Conservation (phyloP, 2,113 vertebrate species). For the Perccottus glenii region DNA sequence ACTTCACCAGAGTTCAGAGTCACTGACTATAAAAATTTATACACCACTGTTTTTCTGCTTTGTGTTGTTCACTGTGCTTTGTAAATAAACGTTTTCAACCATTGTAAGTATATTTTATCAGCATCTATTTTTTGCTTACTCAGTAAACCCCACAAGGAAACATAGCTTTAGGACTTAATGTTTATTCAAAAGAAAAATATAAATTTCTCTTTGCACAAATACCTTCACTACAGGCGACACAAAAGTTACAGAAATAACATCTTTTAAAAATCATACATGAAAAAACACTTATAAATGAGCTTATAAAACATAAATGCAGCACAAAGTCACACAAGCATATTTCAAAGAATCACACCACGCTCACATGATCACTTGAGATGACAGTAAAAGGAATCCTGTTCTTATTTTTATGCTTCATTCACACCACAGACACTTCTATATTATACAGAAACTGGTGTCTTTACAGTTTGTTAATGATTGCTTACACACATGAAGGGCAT, state of each 20-base stretch:
- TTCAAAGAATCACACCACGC: conserved; percentile 19
- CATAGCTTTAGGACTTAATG: conserved; percentile 12
- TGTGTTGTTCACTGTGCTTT: conserved; percentile 8
- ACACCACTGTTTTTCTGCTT: conserved; percentile 8
- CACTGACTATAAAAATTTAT: conserved; percentile 34
- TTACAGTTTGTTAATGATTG: conserved; percentile 3
- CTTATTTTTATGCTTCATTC: conserved; percentile 29
- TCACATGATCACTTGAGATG: conserved; percentile 18
- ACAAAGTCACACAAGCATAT: conserved; percentile 27
- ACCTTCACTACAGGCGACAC: conserved; percentile 56
- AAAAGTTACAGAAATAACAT: conserved; percentile 45
- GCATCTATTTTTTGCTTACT: too few species aligned
- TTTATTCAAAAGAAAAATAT: conserved; percentile 70
- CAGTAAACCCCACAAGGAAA: neutral
- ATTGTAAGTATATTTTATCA: neutral
- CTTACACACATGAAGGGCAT: neutral
- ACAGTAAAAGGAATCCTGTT: conserved; percentile 15
- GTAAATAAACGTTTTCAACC: conserved; percentile 62
- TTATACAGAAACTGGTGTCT: conserved; percentile 42
- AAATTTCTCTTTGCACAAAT: conserved; percentile 63
- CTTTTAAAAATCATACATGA: conserved; percentile 28
- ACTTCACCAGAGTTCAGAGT: conserved; percentile 75
- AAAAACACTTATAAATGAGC: conserved; percentile 35
- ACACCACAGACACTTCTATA: conserved; percentile 27
- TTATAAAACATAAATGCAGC: conserved; percentile 37